These are phyloP conservation scores for Epinephelus malabaricus DNA, from an alignment of 2,797 vertebrate genomes.

Conservation along the genomic window DNA sequence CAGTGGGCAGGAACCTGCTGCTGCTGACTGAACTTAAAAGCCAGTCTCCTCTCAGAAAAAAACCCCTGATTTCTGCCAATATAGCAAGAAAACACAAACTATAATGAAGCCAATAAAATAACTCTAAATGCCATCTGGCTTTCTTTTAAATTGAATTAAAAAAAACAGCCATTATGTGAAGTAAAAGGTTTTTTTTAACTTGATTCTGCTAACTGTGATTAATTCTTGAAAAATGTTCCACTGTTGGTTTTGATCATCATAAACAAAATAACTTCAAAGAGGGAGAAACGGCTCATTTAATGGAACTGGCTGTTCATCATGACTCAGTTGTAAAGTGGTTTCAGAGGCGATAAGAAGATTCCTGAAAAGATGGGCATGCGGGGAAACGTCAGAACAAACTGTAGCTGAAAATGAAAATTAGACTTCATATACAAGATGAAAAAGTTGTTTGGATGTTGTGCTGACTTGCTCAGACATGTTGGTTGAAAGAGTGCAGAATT, in stretches of 20 bases:
- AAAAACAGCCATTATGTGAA: neutral
- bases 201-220: slow-evolving; percentile 8
- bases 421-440: neutral
- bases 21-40: neutral
- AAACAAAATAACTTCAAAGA: slow-evolving; percentile 36
- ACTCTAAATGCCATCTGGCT: neutral
- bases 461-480: neutral
- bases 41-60: neutral
- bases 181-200: neutral
- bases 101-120: neutral
- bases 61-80: neutral
- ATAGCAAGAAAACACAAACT: neutral
- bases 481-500: neutral
- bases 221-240: slow-evolving; percentile 28
- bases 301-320: slow-evolving; percentile 26
- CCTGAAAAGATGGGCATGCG: neutral
- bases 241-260: slow-evolving; percentile 8
- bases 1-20: neutral
- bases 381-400: slow-evolving; percentile 23
- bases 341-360: slow-evolving; percentile 28
- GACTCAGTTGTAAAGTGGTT: slow-evolving; percentile 49
- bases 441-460: neutral
- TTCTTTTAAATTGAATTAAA: neutral
- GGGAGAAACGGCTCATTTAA: neutral
- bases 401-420: slow-evolving; percentile 23